These are phyloP conservation scores for Eutolmus rufibarbis DNA, from an alignment of 2,888 invertebrate genomes.

Conservation along the genomic window DNA sequence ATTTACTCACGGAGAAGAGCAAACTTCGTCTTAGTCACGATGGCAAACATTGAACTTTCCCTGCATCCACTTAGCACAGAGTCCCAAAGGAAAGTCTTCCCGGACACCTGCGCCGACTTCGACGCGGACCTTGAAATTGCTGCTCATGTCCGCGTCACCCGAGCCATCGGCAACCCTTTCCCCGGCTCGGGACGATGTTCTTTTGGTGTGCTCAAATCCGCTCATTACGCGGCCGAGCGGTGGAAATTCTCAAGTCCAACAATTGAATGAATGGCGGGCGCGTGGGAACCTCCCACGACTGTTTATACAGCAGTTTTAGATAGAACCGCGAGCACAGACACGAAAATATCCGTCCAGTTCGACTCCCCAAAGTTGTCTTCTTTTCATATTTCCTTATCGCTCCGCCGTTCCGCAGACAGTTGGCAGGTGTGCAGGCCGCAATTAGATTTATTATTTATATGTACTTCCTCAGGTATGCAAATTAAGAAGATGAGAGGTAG, in stretches of 20 bases:
- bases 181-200: neutral
- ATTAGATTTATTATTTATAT: neutral
- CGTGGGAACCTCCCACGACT: neutral
- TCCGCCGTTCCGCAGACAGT: neutral
- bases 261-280: neutral
- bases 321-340: neutral
- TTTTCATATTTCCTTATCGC: neutral
- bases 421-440: neutral
- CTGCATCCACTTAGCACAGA: neutral
- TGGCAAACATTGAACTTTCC: neutral
- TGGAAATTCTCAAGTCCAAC: conserved; percentile 21
- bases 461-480: neutral
- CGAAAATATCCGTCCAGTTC: neutral
- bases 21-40: neutral
- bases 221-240: conserved; percentile 2
- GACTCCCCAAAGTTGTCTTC: neutral
- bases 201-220: neutral
- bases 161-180: neutral
- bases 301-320: neutral
- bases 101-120: neutral
- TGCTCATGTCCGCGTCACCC: neutral
- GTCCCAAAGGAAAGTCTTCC: neutral
- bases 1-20: neutral
- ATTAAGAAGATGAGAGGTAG: neutral
- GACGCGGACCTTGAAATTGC: neutral